These are phyloP conservation scores for Tetanocera ferruginea DNA, from an alignment of 2,888 invertebrate species.

Conservation along the genomic window DNA sequence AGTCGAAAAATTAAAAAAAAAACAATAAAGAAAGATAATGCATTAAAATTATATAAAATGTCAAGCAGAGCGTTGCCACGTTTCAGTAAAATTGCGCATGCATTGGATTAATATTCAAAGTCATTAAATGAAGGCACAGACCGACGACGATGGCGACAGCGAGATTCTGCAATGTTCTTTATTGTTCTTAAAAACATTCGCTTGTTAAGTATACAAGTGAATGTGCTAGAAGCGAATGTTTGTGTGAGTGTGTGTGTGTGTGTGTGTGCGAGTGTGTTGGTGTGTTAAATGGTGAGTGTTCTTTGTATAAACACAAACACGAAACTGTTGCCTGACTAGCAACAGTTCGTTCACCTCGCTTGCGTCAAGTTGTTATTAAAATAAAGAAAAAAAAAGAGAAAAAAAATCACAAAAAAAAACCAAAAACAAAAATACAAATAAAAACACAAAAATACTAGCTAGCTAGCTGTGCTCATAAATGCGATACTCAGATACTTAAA, in stretches of 20 bases:
- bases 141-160: no score
- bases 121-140: no score
- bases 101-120: no score
- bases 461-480: not conserved
- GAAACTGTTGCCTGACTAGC: not conserved
- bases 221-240: no score
- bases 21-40: no score
- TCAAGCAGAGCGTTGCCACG: no score
- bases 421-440: not conserved
- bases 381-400: not conserved
- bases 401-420: slow-evolving; percentile 1
- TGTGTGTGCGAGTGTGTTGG: not conserved
- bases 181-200: not conserved
- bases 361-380: slow-evolving; percentile 39
- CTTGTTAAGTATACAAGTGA: not conserved
- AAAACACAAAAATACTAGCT: not conserved
- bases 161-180: not conserved
- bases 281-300: not conserved
- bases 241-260: not conserved
- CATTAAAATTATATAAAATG: no score
- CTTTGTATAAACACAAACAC: slow-evolving; percentile 3
- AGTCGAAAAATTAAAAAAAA: no score
- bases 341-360: slow-evolving; percentile 41
- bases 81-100: no score
- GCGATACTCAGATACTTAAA: not conserved